Conservation (phyloP, 2,113 vertebrate genomes). For the Neolamprologus kungweensis region DNA sequence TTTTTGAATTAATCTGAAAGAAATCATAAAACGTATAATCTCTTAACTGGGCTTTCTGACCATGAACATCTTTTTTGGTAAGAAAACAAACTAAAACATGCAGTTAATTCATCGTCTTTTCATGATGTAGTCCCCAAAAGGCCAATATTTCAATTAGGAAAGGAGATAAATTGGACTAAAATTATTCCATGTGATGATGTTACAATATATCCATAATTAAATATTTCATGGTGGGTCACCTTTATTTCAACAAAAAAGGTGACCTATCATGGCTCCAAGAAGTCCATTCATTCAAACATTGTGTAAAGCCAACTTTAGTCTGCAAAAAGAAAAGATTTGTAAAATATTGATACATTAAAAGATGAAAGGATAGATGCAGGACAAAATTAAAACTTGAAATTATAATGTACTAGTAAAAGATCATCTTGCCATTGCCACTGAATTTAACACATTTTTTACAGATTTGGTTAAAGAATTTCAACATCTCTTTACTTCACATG, state of each 20-base stretch:
- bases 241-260: background rate
- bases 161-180: background rate
- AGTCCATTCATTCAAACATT: background rate
- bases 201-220: background rate
- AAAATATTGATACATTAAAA: background rate
- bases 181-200: background rate
- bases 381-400: background rate
- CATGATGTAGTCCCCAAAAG: background rate
- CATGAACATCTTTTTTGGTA: background rate
- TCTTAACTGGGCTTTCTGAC: rapidly evolving
- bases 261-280: background rate
- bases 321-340: background rate
- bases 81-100: background rate
- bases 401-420: background rate
- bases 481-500: background rate
- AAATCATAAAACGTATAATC: background rate
- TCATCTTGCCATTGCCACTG: background rate
- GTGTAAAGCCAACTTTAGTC: background rate
- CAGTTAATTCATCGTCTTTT: background rate
- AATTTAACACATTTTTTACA: background rate
- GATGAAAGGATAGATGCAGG: background rate
- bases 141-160: background rate
- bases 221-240: background rate
- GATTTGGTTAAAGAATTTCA: background rate
- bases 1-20: background rate